A percentile compares a stretch with the other conserved stretches of the same genome.
These are phyloP conservation scores for Apostichopus parvimensis DNA, from an alignment of 35 echinoderm and acorn worm species.

Conservation along the genomic window DNA sequence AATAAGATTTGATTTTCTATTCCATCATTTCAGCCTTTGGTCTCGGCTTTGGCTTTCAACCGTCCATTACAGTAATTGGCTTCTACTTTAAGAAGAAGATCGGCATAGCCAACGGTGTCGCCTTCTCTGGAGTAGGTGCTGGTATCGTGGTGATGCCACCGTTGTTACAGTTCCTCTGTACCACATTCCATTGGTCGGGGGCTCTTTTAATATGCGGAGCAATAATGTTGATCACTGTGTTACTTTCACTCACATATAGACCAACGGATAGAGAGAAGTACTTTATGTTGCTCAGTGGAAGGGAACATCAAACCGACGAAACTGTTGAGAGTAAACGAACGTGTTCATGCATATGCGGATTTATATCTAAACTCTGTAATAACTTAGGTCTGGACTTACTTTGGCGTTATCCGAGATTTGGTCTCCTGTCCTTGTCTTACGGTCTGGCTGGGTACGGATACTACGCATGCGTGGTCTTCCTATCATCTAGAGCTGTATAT, in stretches of 20 bases:
- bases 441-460: conserved; percentile 44
- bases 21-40: conserved; percentile 52
- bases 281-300: conserved; percentile 16
- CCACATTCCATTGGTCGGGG: conserved; percentile 65
- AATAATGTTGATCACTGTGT: conserved; percentile 3
- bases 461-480: conserved; percentile 28
- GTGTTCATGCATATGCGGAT: background rate
- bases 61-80: conserved; percentile 49
- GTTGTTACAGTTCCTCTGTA: conserved; percentile 39
- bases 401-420: conserved; percentile 23
- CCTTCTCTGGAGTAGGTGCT: conserved; percentile 63
- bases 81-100: conserved; percentile 62
- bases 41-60: conserved; percentile 42
- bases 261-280: conserved; percentile 36
- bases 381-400: conserved; percentile 39
- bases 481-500: conserved; percentile 44
- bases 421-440: background rate
- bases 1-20: background rate
- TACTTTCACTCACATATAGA: conserved; percentile 9
- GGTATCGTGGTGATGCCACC: conserved; percentile 61
- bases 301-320: background rate
- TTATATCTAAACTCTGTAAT: background rate
- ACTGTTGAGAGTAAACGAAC: background rate
- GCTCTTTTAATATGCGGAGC: conserved; percentile 55
- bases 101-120: conserved; percentile 64